These are phyloP conservation scores for Neomorphus geoffroyi DNA, from an alignment of 2,797 vertebrate genomes.

Conservation along the genomic window DNA sequence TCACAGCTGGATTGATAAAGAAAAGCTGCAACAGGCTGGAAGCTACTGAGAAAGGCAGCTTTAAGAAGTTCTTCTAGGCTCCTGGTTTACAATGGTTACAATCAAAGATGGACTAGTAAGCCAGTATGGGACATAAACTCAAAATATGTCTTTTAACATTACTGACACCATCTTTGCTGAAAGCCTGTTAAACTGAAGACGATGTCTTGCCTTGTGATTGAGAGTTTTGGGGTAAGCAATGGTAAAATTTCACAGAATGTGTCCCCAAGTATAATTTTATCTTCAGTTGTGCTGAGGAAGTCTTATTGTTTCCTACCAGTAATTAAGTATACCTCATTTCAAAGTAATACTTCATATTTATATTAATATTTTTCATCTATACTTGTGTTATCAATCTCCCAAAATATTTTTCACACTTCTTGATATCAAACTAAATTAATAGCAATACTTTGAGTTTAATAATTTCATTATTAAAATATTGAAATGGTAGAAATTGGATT, in stretches of 20 bases:
- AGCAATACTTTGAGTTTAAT: neutral
- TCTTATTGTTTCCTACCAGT: neutral
- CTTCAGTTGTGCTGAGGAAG: neutral
- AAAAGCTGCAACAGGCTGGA: neutral
- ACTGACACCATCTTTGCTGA: neutral
- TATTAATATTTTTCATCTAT: neutral
- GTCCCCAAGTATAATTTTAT: neutral
- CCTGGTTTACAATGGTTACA: neutral
- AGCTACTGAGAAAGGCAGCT: accelerated
- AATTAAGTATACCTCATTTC: neutral
- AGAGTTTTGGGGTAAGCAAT: neutral
- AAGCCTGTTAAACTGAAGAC: neutral
- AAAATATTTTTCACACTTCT: neutral
- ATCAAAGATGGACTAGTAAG: neutral
- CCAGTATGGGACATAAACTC: neutral
- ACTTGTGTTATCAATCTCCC: neutral
- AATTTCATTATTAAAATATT: neutral
- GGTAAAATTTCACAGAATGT: neutral
- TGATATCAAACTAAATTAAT: neutral
- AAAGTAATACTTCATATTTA: neutral
- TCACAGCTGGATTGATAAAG: neutral
- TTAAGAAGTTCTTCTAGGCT: neutral
- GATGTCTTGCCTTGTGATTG: neutral
- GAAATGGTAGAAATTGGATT: neutral
- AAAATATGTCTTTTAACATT: neutral